Evolutionary conservation across 2,797 vertebrate species (phyloP).

Genomic region (Crenichthys baileyi): DNA sequence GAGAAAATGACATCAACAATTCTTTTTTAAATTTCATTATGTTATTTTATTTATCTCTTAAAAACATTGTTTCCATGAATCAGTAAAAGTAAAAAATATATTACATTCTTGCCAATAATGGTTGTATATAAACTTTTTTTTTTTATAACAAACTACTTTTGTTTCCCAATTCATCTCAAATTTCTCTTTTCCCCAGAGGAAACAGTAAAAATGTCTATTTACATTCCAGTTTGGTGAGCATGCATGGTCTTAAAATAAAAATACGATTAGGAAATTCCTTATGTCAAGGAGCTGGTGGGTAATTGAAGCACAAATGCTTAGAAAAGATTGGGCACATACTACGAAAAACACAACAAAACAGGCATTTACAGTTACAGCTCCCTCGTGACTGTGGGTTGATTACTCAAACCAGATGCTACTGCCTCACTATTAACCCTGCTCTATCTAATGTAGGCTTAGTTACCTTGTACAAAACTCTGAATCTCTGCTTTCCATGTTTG

Average conservation of each 20-base stretch:
- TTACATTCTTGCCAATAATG: background rate
- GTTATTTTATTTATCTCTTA: too few relatives aligned
- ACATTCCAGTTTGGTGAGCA: constrained; percentile 11
- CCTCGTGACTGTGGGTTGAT: constrained; percentile 6
- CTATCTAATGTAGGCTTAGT: constrained; percentile 4
- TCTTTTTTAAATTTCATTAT: too few relatives aligned
- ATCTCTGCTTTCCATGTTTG: background rate
- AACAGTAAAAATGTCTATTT: constrained; percentile 39
- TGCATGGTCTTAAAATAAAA: background rate
- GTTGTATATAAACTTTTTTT: background rate
- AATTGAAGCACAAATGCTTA: constrained; percentile 8
- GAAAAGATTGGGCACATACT: constrained; percentile 14
- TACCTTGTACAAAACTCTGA: background rate
- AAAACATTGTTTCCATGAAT: background rate
- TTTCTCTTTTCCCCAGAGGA: background rate
- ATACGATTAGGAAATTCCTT: constrained; percentile 32
- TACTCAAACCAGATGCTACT: constrained; percentile 26
- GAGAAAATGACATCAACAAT: too few relatives aligned
- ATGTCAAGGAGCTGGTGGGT: constrained; percentile 12
- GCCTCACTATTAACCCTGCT: background rate
- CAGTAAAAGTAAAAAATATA: background rate
- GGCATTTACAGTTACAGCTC: constrained; percentile 30
- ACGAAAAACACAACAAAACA: background rate
- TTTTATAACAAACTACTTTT: background rate
- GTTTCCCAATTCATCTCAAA: background rate